These are phyloP conservation scores for Tuta absoluta DNA, from an alignment of 2,888 invertebrate species.

Conservation along the genomic window DNA sequence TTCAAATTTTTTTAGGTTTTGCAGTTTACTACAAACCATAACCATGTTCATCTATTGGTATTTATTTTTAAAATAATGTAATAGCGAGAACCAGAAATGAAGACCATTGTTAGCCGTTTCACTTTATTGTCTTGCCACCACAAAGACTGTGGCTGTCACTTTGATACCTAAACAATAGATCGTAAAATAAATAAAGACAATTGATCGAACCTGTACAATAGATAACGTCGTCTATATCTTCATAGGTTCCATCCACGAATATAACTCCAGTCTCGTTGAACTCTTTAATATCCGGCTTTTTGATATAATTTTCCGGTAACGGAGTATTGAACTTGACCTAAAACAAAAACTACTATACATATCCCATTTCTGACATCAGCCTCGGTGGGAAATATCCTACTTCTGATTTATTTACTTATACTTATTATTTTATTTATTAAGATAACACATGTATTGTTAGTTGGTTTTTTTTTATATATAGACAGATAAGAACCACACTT, in stretches of 20 bases:
- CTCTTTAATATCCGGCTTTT: constrained; percentile 77
- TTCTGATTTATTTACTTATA: no score
- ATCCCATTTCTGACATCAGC: background rate
- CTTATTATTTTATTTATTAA: no score
- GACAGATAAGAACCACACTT: no score
- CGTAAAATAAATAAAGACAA: no score
- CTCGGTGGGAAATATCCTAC: no score
- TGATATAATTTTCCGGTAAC: constrained; percentile 72
- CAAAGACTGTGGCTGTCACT: background rate
- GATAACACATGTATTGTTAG: no score
- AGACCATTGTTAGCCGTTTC: background rate
- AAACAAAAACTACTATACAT: background rate
- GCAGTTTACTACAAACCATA: no score
- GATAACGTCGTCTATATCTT: constrained; percentile 84
- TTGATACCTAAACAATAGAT: no score
- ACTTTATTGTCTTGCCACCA: background rate
- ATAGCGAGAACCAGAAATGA: background rate
- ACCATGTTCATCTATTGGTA: no score
- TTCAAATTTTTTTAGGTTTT: no score
- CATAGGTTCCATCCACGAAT: constrained; percentile 82
- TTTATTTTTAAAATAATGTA: no score
- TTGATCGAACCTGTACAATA: constrained; percentile 85
- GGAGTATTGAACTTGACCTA: constrained; percentile 58
- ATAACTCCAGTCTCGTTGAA: constrained; percentile 75
- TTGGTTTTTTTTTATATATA: no score